A percentile compares a stretch with the other conserved stretches of the same genome.
These are phyloP conservation scores for Catostylus mosaicus DNA, from an alignment of 30 jellyfish, hydroid and myxozoan genomes.

Conservation along the genomic window DNA sequence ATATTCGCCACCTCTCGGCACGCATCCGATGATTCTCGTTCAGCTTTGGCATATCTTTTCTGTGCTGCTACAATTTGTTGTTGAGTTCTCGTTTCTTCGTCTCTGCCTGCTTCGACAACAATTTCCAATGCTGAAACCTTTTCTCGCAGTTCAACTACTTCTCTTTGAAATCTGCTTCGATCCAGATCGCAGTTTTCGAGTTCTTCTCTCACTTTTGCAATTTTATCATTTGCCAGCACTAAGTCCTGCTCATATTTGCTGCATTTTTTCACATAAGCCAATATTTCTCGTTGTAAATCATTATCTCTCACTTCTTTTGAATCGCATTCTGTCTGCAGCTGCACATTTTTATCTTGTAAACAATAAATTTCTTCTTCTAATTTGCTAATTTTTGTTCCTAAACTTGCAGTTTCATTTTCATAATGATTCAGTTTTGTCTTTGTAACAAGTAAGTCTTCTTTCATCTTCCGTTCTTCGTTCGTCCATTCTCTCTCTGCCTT, in stretches of 20 bases:
- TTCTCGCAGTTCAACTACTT: constrained; percentile 67
- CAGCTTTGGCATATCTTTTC: constrained; percentile 56
- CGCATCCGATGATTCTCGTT: constrained; percentile 36
- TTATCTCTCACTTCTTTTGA: constrained; percentile 68
- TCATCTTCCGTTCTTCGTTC: constrained; percentile 34
- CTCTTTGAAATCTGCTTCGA: constrained; percentile 57
- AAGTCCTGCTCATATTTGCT: constrained; percentile 71
- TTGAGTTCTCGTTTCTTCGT: constrained; percentile 40
- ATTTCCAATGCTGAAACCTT: constrained; percentile 57
- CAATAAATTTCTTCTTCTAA: constrained; percentile 53
- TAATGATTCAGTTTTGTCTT: constrained; percentile 38
- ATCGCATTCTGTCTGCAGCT: constrained; percentile 68
- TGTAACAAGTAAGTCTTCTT: constrained; percentile 61
- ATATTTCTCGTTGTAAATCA: constrained; percentile 70
- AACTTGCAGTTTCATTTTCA: constrained; percentile 39
- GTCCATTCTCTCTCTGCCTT: constrained; percentile 12
- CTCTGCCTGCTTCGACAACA: constrained; percentile 65
- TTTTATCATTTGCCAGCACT: constrained; percentile 28
- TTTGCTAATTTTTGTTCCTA: constrained; percentile 16
- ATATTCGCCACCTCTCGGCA: constrained; percentile 27
- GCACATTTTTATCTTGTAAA: constrained; percentile 30
- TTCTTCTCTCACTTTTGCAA: constrained; percentile 46
- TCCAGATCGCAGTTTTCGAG: constrained; percentile 70
- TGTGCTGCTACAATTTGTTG: constrained; percentile 55
- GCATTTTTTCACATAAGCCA: constrained; percentile 72